Evolutionary conservation across 2,888 invertebrate genomes (phyloP).

Genomic region (Dryocosmus kuriphilus): DNA sequence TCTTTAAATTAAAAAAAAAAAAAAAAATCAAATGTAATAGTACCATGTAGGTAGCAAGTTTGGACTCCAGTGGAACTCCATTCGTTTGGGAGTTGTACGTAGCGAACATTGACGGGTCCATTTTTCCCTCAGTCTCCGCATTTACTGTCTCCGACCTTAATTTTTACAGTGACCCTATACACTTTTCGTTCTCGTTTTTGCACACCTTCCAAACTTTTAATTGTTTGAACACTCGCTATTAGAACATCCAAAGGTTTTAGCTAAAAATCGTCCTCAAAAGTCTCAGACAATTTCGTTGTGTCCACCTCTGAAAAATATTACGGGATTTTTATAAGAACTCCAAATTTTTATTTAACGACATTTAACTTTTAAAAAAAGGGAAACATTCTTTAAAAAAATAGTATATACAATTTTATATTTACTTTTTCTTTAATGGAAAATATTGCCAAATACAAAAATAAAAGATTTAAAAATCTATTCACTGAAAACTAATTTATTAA

Average conservation of each 20-base stretch:
- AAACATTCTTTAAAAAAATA: too few species aligned
- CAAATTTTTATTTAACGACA: too few species aligned
- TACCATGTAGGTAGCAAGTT: conserved; percentile 92
- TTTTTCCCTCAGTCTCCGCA: conserved; percentile 76
- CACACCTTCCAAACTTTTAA: conserved; percentile 44
- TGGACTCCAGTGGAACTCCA: conserved; percentile 91
- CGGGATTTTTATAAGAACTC: background rate
- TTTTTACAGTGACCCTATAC: background rate
- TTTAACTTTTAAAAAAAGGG: too few species aligned
- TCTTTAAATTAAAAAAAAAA: conserved; percentile 22
- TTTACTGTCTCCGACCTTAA: conserved; percentile 66
- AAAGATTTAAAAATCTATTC: too few species aligned
- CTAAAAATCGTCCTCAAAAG: background rate
- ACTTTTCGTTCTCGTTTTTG: conserved; percentile 40
- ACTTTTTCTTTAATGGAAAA: too few species aligned
- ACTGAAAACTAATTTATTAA: too few species aligned
- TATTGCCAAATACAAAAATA: too few species aligned
- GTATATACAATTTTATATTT: too few species aligned
- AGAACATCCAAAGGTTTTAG: background rate
- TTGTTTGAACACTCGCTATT: background rate
- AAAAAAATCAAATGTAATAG: conserved; percentile 39
- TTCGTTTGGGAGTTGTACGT: conserved; percentile 83
- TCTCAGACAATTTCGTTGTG: background rate
- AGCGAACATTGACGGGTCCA: conserved; percentile 87
- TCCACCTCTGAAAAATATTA: background rate